Evolutionary conservation across 2,888 invertebrate species (phyloP).

Genomic region (Argyra leucocephala): DNA sequence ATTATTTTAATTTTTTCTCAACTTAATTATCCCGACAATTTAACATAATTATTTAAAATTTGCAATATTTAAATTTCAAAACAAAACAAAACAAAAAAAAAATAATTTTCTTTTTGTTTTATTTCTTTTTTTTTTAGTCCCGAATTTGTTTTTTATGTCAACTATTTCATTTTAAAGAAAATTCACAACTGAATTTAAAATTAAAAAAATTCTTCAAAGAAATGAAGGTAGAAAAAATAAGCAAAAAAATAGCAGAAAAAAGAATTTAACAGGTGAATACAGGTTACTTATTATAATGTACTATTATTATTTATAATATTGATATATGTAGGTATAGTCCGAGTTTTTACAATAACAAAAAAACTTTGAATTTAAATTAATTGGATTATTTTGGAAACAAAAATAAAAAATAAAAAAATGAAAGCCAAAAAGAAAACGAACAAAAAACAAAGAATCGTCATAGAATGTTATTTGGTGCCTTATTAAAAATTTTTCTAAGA

Average conservation of each 20-base stretch:
- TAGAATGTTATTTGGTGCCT: background rate
- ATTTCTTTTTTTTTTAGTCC: too few species aligned
- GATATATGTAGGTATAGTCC: background rate
- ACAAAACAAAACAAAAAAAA: too few species aligned
- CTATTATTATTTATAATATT: background rate
- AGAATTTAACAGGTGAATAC: too few species aligned
- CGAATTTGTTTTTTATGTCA: background rate
- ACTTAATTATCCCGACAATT: background rate
- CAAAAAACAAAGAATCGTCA: background rate
- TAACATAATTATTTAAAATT: too few species aligned
- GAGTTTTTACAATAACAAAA: background rate
- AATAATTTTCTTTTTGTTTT: too few species aligned
- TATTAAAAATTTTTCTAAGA: background rate
- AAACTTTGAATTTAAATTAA: background rate
- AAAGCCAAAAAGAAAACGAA: background rate
- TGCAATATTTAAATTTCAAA: too few species aligned
- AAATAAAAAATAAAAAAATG: background rate
- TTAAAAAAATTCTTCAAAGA: background rate
- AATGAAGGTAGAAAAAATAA: background rate
- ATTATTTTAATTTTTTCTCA: background rate
- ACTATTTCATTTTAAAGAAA: background rate
- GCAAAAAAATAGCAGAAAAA: too few species aligned
- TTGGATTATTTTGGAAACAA: background rate
- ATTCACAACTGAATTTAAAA: background rate
- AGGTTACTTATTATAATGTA: background rate